A percentile compares a stretch with the other conserved stretches of the same genome.
Evolutionary conservation across 2,888 invertebrate species (phyloP).

Genomic region (Peribatodes rhomboidaria): DNA sequence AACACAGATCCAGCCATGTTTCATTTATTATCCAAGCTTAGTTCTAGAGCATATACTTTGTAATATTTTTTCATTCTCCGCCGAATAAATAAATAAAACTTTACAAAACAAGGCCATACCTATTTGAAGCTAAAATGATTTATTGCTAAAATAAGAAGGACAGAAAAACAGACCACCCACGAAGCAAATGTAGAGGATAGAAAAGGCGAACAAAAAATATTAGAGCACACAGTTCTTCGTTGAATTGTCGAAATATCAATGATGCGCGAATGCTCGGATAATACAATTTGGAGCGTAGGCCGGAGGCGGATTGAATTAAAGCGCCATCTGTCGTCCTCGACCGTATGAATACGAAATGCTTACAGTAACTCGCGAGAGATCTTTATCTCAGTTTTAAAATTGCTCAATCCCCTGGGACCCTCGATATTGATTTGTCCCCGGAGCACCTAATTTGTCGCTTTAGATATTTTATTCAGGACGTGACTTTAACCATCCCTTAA

Average conservation of each 20-base stretch:
- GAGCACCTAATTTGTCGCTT: constrained; percentile 77
- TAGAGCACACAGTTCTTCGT: constrained; percentile 61
- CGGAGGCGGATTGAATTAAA: constrained; percentile 85
- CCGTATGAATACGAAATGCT: constrained; percentile 85
- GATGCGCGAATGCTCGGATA: constrained; percentile 85
- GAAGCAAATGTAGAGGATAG: constrained; percentile 25
- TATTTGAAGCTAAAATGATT: constrained; percentile 4
- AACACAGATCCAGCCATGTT: too few species aligned
- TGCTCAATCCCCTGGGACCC: constrained; percentile 79
- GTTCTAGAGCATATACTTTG: not conserved
- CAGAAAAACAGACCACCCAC: constrained; percentile 53
- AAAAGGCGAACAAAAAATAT: constrained; percentile 48
- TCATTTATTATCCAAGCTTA: too few species aligned
- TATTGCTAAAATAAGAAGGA: constrained; percentile 2
- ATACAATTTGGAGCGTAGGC: constrained; percentile 84
- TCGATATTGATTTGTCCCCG: constrained; percentile 80
- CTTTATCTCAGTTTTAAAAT: constrained; percentile 86
- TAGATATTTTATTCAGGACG: constrained; percentile 76
- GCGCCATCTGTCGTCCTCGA: constrained; percentile 83
- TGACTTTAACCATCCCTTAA: constrained; percentile 66
- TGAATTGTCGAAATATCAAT: constrained; percentile 85
- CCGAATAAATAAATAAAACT: not conserved
- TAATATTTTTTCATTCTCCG: not conserved
- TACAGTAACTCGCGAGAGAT: constrained; percentile 78
- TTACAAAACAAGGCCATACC: not conserved